Base-by-base conservation (phyloP, 2,113 vertebrate genomes). In the Pleuronectes platessa region DNA sequence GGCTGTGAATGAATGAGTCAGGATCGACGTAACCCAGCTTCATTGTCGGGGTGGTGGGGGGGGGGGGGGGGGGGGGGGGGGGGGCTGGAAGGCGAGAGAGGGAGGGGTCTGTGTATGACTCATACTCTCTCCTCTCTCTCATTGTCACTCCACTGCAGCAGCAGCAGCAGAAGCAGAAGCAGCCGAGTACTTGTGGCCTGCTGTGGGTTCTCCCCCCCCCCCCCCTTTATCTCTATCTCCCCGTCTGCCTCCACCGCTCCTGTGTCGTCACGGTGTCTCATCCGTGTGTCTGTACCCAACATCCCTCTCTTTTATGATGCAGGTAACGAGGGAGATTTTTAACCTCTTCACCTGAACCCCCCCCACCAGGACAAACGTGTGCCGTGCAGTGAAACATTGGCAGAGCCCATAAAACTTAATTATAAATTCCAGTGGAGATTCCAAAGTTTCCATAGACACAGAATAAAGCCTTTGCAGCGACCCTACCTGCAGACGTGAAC, bases 111-210 rank as follows among this genome's bases (percentile, higher is more conserved):
- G 76, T 80, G 87, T 88, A 90, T 92, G 90, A 92, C 84, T 93
- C 92, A 92, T 90, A 69, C 90, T 86, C 84, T 68, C 88, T 88
- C 83, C 77, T 81, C 88, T 88, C 47, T 88, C 86, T 91, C 88
- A 89, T 89, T 92, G 89, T 91, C 87, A 89, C 90, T 91, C 86
- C 79, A 81, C 89, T 90, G 92, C 90, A 85, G 90, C 74, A 89
- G 86, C 83, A 31, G 31, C 31, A 31, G 31, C 5, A 5, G 92
- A 89, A 85, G 90, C 71, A 89, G 86, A 82, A 21, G 54, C 10
- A 68, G 67, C 35, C 78, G 82, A 89, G 74, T 78, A 87, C 90
- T 84, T 86, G 71, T 84, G 81, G 86, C 79, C 83, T 68, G 59
- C 70, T 86, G 86, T 85, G 84, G 81, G 76, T 74, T 90, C 86